Base-by-base conservation (phyloP, 2,888 invertebrate genomes). In the Sarcophaga subvicina region DNA sequence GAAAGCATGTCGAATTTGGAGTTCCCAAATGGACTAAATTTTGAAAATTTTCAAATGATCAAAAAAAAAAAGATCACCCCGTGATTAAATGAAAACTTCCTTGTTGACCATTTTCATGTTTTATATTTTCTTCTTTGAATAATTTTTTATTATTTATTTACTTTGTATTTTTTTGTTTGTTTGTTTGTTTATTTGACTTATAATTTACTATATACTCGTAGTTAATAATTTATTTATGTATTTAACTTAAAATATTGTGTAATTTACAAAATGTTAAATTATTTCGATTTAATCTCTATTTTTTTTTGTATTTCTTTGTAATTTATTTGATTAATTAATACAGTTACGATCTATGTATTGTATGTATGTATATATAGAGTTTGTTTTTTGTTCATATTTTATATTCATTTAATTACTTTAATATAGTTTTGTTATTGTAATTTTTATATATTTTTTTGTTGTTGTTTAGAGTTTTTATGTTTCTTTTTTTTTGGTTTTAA, bases 141-240 rank as follows among this genome's bases (percentile, higher is more conserved):
- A 6, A 6, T 6, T 37, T 37, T 37, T 37, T 37, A 5, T 66
- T 66, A 64, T 47, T 59, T 59, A 70, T 71, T 63, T 70, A 79
- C 27, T 37, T 64, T 49, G 45, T 78, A 47, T 64, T 45, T 81
- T 54, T 63, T 63, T 49, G 45, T 81, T 76, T 82, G 25, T 76
- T 69, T 69, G 37, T 37, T 81, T 81, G 60, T 54, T 59, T 76
- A 37, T 37, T 37, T 37, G 37, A 37, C 37, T 37, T 37, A 37
- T 37, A 37, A 37, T 37, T 37, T 37, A 54, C 25, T n/a, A 70
- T 69, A 63, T 69, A 22, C 22, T 17, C 17, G 6, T 71, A 64
- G 60, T 72, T 80, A 45, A 67, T 81, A 37, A 37, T 37, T 6
- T 37, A 37, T 37, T 37, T 37, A 37, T 37, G 37, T 37, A 6